Conservation (phyloP, 2,888 invertebrate genomes). For the Himalopsyche kuldschensis region DNA sequence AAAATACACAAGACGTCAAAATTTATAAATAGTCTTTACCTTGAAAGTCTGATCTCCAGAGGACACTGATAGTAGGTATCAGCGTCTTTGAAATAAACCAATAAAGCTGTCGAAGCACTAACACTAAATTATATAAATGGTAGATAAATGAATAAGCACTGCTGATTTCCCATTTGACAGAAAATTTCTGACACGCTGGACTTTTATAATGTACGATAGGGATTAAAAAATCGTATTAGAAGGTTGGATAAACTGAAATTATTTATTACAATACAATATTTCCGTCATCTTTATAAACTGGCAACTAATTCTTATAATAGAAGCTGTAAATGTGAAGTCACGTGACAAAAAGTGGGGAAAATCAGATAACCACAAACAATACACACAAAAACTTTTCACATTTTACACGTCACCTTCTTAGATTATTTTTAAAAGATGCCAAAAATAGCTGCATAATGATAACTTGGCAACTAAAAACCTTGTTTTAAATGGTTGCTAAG, state of each 20-base stretch:
- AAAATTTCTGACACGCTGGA: conserved; percentile 10
- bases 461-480: too few species aligned
- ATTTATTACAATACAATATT: background rate
- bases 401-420: background rate
- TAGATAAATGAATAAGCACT: background rate
- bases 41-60: background rate
- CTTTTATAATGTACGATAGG: background rate
- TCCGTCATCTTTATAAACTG: background rate
- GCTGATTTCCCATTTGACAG: conserved; percentile 9
- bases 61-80: background rate
- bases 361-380: background rate
- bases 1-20: background rate
- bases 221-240: background rate
- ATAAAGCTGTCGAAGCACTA: background rate
- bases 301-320: background rate
- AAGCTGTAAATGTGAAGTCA: background rate
- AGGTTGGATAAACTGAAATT: background rate
- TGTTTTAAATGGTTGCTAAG: too few species aligned
- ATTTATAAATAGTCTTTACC: background rate
- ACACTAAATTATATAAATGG: background rate
- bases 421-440: too few species aligned
- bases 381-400: background rate
- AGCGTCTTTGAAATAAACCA: background rate
- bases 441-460: too few species aligned
- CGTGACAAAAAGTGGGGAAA: background rate